These are phyloP conservation scores for Elegia similella DNA, from an alignment of 2,888 invertebrate species.

Conservation along the genomic window DNA sequence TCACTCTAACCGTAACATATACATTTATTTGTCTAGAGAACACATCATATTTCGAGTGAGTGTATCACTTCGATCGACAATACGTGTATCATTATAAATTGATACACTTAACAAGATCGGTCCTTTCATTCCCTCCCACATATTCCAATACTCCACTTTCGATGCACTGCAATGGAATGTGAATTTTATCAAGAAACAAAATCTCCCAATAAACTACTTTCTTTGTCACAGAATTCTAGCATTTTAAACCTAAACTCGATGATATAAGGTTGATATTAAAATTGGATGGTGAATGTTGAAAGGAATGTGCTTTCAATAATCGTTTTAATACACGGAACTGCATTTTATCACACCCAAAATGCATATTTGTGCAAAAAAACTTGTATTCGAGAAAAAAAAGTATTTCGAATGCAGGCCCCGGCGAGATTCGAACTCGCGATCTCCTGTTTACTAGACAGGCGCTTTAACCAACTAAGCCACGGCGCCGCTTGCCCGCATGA, in stretches of 20 bases:
- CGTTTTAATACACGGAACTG: neutral
- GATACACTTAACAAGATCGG: neutral
- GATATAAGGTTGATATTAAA: neutral
- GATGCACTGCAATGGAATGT: conserved; percentile 10
- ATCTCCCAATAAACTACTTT: conserved; percentile 7
- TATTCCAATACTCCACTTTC: conserved; percentile 5
- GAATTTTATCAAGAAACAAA: conserved; percentile 9
- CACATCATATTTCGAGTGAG: no score
- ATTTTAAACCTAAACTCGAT: neutral
- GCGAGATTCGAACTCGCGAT: conserved; percentile 77
- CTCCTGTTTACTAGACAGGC: conserved; percentile 79
- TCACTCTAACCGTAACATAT: no score
- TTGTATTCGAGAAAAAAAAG: neutral
- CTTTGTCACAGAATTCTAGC: neutral
- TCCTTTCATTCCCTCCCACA: conserved; percentile 3
- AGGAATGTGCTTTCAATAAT: neutral
- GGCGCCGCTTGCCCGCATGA: conserved; percentile 42
- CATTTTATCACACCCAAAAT: conserved; percentile 2
- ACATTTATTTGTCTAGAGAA: no score
- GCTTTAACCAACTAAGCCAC: conserved; percentile 77
- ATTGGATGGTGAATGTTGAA: neutral
- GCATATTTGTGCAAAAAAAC: conserved; percentile 7
- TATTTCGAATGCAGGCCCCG: conserved; percentile 51
- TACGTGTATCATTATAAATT: neutral
- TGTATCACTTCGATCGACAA: no score